Evolutionary conservation across 2,113 vertebrate species (phyloP).

Genomic region (Mugil cephalus): DNA sequence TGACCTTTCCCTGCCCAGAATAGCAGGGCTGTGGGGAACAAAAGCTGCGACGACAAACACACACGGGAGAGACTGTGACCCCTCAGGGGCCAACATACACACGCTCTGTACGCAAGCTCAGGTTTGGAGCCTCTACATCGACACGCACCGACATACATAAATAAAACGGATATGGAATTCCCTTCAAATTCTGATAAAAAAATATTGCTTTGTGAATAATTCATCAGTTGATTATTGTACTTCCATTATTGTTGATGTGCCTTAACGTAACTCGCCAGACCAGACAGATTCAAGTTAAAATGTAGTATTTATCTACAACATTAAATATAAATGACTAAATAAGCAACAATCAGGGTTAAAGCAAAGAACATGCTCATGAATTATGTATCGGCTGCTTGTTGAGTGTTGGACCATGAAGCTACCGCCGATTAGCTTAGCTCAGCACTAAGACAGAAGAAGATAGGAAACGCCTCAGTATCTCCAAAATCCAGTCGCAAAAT

Average conservation of each 20-base stretch:
- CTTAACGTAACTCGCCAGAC: too few relatives aligned
- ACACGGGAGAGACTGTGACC: slow-evolving; percentile 47
- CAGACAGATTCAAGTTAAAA: not conserved
- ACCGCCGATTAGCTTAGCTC: not conserved
- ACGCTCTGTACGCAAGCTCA: slow-evolving; percentile 19
- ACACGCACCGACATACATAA: not conserved
- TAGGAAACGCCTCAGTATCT: not conserved
- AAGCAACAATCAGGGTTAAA: not conserved
- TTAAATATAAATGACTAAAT: not conserved
- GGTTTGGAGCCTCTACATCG: not conserved
- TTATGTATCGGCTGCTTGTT: not conserved
- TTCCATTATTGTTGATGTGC: too few relatives aligned
- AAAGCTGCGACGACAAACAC: slow-evolving; percentile 62
- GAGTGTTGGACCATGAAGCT: not conserved
- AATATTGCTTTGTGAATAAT: too few relatives aligned
- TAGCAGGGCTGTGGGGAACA: slow-evolving; percentile 65
- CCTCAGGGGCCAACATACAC: slow-evolving; percentile 36
- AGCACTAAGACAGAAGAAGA: not conserved
- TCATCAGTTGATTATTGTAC: too few relatives aligned
- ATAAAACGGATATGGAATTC: too few relatives aligned
- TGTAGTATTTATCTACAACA: not conserved
- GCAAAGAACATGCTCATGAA: not conserved
- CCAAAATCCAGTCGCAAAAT: too few relatives aligned
- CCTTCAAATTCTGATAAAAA: too few relatives aligned
- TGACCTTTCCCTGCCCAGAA: slow-evolving; percentile 69